Conservation (phyloP, 2,888 invertebrate species). For the Anodontia alba region DNA sequence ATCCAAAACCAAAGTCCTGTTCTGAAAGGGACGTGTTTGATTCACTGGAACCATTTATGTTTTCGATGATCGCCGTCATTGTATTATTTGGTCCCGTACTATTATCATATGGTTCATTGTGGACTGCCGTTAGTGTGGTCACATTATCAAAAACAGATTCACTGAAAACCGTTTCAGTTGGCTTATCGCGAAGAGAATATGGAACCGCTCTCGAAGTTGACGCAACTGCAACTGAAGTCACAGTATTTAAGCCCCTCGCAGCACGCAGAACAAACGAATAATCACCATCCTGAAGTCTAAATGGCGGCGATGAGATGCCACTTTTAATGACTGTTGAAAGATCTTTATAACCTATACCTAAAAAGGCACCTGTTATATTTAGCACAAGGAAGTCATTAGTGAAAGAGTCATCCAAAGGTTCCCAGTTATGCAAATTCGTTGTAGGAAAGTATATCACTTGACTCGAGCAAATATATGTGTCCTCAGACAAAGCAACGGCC, state of each 20-base stretch:
- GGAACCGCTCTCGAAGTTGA: constrained; percentile 38
- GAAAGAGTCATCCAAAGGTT: constrained; percentile 16
- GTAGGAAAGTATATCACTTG: constrained; percentile 36
- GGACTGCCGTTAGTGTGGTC: constrained; percentile 26
- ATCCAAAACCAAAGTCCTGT: constrained; percentile 48
- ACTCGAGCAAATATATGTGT: constrained; percentile 47
- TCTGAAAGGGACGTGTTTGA: neutral
- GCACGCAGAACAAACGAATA: constrained; percentile 30
- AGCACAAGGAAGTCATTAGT: constrained; percentile 33
- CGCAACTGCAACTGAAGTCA: constrained; percentile 42
- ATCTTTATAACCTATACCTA: constrained; percentile 54
- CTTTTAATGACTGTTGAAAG: constrained; percentile 38
- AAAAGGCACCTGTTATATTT: constrained; percentile 42
- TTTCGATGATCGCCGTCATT: no score
- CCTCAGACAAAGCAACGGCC: constrained; percentile 47
- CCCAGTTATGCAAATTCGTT: neutral
- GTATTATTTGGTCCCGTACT: neutral
- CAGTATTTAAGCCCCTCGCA: constrained; percentile 37
- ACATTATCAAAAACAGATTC: constrained; percentile 41
- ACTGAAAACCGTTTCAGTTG: constrained; percentile 38
- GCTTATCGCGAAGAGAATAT: constrained; percentile 39
- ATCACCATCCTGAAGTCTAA: constrained; percentile 34
- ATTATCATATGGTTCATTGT: neutral
- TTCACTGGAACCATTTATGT: neutral
- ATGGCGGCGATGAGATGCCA: constrained; percentile 28